Conservation (phyloP, 2,113 vertebrate species). For the Heteronetta atricapilla region DNA sequence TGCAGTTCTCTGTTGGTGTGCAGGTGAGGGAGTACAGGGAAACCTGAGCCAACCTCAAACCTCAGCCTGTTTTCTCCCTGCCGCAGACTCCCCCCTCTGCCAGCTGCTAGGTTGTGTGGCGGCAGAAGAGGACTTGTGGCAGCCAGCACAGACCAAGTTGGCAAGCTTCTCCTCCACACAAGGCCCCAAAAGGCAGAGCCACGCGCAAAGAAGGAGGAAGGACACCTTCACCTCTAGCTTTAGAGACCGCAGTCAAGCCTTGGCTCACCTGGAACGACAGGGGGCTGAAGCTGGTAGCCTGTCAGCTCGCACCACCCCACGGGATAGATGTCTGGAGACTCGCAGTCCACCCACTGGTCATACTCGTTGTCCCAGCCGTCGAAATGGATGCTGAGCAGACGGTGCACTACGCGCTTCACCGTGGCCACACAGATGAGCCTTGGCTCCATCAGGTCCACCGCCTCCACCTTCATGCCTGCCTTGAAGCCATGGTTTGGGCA, state of each 20-base stretch:
- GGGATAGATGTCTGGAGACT: conserved; percentile 95
- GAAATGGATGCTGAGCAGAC: conserved; percentile 93
- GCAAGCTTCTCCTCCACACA: not conserved
- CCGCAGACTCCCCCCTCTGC: not conserved
- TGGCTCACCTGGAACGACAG: conserved; percentile 85
- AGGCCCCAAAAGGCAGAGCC: not conserved
- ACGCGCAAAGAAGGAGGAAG: not conserved
- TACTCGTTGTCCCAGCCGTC: conserved; percentile 96
- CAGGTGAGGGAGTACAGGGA: not conserved
- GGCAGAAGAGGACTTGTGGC: not conserved
- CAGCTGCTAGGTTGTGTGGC: not conserved
- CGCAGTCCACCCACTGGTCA: conserved; percentile 96
- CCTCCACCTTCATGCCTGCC: conserved; percentile 93
- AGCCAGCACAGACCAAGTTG: not conserved
- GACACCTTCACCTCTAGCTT: not conserved
- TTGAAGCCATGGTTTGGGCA: conserved; percentile 88
- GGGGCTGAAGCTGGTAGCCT: conserved; percentile 91
- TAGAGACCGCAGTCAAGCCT: not conserved
- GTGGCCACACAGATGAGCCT: conserved; percentile 95
- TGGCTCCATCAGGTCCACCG: conserved; percentile 96
- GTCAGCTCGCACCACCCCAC: conserved; percentile 95
- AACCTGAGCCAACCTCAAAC: not conserved
- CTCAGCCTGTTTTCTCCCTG: conserved; percentile 1
- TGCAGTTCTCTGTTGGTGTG: not conserved
- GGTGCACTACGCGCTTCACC: conserved; percentile 85